Evolutionary conservation across 1,140 invertebrate genomes (phyloP).

Genomic region (Pygmarrhopalites habei): DNA sequence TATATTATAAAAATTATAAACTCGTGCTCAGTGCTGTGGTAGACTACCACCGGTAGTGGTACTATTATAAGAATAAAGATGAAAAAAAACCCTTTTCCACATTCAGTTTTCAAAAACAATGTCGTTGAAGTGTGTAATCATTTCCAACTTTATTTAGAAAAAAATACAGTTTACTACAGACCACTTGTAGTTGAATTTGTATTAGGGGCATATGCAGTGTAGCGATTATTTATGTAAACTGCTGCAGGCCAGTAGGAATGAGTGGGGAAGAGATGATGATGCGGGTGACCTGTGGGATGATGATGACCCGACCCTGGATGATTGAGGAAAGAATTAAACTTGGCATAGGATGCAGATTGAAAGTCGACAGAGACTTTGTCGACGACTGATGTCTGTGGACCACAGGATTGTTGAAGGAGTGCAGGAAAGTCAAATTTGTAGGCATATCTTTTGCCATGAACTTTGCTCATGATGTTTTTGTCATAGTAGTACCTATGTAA

Average conservation of each 20-base stretch:
- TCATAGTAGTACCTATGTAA: constrained; percentile 87
- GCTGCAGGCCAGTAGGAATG: constrained; percentile 8
- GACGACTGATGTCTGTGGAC: neutral
- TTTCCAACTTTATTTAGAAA: too few species aligned
- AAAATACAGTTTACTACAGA: too few species aligned
- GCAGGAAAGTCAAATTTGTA: constrained; percentile 89
- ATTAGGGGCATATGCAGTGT: neutral
- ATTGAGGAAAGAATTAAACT: constrained; percentile 6
- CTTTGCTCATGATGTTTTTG: constrained; percentile 95
- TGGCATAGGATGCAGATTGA: neutral
- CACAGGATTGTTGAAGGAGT: constrained; percentile 32
- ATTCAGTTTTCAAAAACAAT: too few species aligned
- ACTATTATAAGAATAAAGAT: too few species aligned
- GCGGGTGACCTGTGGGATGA: neutral
- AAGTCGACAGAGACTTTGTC: constrained; percentile 10
- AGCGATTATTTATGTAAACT: constrained; percentile 9
- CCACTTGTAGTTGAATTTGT: neutral
- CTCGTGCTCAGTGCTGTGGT: too few species aligned
- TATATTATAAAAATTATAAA: too few species aligned
- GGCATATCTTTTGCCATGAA: constrained; percentile 83
- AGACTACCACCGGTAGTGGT: too few species aligned
- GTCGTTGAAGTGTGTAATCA: too few species aligned
- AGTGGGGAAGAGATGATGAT: neutral
- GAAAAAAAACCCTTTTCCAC: too few species aligned
- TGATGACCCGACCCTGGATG: neutral